Evolutionary conservation across 1,140 invertebrate species (phyloP).

Genomic region (Macrosteles quadrilineatus): DNA sequence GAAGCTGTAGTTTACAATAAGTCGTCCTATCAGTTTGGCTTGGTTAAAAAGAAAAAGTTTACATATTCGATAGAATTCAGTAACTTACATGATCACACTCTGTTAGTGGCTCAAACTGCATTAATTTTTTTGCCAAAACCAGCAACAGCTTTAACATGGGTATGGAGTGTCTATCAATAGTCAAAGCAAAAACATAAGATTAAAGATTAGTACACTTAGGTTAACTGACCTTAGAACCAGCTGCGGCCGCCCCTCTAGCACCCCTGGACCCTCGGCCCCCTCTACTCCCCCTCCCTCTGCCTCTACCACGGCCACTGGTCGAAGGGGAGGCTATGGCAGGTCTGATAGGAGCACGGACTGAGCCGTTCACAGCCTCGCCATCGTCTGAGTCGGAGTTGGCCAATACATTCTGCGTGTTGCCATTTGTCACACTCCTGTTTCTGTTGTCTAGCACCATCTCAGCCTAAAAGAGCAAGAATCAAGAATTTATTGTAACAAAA

Average conservation of each 20-base stretch:
- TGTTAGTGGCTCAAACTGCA: no score
- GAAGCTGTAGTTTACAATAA: no score
- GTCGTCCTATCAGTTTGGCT: no score
- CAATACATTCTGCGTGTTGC: background rate
- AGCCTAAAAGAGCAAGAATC: background rate
- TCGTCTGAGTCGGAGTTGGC: background rate
- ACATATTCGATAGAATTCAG: no score
- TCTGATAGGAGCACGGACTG: constrained; percentile 1
- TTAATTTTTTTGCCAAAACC: no score
- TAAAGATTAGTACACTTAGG: no score
- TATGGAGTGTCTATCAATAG: no score
- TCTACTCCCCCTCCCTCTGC: constrained; percentile 24
- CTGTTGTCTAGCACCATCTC: background rate
- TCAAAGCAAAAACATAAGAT: no score
- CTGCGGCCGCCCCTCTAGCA: background rate
- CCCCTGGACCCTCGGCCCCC: constrained; percentile 6
- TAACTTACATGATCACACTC: no score
- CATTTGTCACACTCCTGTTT: background rate
- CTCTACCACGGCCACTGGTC: background rate
- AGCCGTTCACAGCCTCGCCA: background rate
- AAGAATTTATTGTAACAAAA: no score
- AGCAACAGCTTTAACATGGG: no score
- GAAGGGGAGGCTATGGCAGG: background rate
- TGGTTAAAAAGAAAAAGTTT: no score
- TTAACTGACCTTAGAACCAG: background rate